Base-by-base conservation (phyloP, 2,888 invertebrate genomes). In the Himalopsyche kuldschensis region DNA sequence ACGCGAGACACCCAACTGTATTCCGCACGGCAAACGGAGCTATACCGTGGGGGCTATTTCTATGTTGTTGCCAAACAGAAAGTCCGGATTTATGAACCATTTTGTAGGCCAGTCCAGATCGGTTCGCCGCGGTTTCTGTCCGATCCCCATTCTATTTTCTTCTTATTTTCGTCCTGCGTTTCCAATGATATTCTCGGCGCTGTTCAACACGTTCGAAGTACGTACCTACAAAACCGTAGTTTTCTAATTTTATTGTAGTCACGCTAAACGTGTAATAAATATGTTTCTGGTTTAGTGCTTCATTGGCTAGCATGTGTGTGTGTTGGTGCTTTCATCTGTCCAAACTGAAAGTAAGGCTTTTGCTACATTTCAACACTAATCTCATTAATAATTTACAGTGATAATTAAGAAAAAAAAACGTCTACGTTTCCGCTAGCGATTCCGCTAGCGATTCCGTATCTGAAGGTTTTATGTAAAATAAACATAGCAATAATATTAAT, bases 291-390 rank as follows among this genome's bases (percentile, higher is more conserved):
- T 80, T 41, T 79, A 81, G 80, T 78, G 79, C 27, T 32, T 78
- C 79, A 41, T 27, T 79, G 80, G 76, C 78, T 78, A 82, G 84
- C 86, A 86, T 86, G 86, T 86, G 86, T 69, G 86, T 86, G 84
- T 86, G 85, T 82, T 86, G 86, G 86, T 86, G 86, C 80, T 86
- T 86, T 80, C 86, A 80, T 77, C 84, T 86, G 47, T 85, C 81
- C 79, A 85, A 86, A 77, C 85, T 85, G 76, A 86, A 85, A 86
- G 86, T 86, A 85, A 86, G 86, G 86, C 86, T 86, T 75, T 80
- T 75, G 82, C 84, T 82, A 69, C 78, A 69, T 69, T 69, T 69
- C 69, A 69, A 69, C 69, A 69, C 69, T 69, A 69, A 69, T 69
- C 11, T 27, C 69, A 69, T 30, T 30, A 69, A 69, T 41, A 41